Base-by-base conservation (phyloP, 2,797 vertebrate genomes). In the Dromococcyx pavoninus region DNA sequence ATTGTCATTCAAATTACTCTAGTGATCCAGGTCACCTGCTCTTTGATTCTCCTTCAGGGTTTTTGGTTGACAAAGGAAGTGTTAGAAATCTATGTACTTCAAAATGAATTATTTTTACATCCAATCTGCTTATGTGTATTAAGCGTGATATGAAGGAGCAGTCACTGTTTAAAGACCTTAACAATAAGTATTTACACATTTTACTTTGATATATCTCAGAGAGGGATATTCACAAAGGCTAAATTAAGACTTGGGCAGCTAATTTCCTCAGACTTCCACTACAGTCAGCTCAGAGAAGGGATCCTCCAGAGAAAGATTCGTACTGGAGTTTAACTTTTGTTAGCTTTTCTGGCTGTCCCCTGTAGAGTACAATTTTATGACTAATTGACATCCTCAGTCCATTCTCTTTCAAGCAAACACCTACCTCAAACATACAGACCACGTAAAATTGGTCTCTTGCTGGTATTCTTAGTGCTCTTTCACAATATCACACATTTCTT, bases 321-420 rank as follows among this genome's bases (percentile, higher is more conserved):
- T 32, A 88, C 64, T 53, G 28, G 53, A 70, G 16, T 50, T 35
- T 81, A 76, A 87, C 19, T 89, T 95, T 51, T 82, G n/a, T 30
- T 83, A 76, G 10, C 8, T 84, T 88, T 82, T 82, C 35, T 87
- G 54, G 73, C 23, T 53, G 53, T 71, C 25, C 64, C 51, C 16
- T 37, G 24, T 73, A 73, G 57, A 64, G 12, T 30, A 76, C 46
- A 10, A 30, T 83, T 77, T 92, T 64, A 74, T 87, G 72, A 82
- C 19, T 91, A 91, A 86, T 46, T 83, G 81, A 76, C 65, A 56
- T 65, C 50, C 35, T 93, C 71, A 74, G 50, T 83, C 17, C 64
- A 58, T 89, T 88, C 37, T 82, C 43, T 91, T 78, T 32, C 66
- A 93, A 93, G 94, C 48, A 88, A 93, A 58, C 88, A 87, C 16